phyloP scores from a whole-genome alignment of 2,797 vertebrate genomes.

The Leptodactylus fallax region DNA sequence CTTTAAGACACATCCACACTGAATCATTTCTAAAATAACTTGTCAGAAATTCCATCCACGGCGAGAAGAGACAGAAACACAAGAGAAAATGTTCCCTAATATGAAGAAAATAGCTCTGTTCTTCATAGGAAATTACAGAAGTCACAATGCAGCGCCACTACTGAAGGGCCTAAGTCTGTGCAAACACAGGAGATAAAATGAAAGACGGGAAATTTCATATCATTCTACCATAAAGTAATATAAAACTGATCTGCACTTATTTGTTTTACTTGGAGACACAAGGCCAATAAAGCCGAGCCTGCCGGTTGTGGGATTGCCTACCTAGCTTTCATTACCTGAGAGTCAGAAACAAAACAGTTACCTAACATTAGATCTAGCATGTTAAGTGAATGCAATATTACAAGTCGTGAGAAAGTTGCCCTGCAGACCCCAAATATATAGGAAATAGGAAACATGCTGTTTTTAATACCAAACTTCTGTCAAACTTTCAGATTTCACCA shows the following conservation, averaged over 20 bases:
- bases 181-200: conserved; percentile 33
- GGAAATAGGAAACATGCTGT: not conserved
- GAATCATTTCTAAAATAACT: not conserved
- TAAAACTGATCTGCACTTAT: conserved; percentile 41
- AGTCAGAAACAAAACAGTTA: not conserved
- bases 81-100: conserved; percentile 6
- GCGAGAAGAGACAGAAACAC: not conserved
- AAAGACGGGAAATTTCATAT: conserved; percentile 42
- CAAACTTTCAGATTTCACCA: not conserved
- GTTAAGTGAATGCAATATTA: not conserved
- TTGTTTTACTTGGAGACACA: conserved; percentile 35
- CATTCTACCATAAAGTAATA: conserved; percentile 32
- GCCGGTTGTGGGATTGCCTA: not conserved
- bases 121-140: conserved; percentile 3
- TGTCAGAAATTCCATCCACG: not conserved
- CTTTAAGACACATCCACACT: not conserved
- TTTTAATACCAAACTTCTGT: not conserved
- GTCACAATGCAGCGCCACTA: not conserved
- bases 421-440: not conserved
- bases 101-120: conserved; percentile 15
- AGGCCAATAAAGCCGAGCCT: conserved; percentile 22
- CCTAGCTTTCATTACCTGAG: conserved; percentile 9
- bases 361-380: not conserved
- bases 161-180: not conserved
- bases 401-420: not conserved